Conservation (phyloP, 2,888 invertebrate genomes). For the Exephanes ischioxanthus region DNA sequence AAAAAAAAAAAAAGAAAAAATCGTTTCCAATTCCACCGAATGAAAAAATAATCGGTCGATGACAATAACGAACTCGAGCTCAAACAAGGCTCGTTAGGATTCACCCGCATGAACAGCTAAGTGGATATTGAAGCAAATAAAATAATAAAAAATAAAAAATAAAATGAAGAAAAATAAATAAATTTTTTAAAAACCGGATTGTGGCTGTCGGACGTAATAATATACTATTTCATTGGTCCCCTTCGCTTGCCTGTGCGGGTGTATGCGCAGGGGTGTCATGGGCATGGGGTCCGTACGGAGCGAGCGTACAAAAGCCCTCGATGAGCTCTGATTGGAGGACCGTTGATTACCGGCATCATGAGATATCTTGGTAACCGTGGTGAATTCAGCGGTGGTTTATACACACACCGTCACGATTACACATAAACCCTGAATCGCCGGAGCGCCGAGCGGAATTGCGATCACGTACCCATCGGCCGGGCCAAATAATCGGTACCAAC, state of each 20-base stretch:
- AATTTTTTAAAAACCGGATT: not conserved
- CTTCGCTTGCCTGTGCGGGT: not conserved
- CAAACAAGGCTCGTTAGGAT: not conserved
- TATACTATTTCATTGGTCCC: slow-evolving; percentile 18
- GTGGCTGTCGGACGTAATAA: slow-evolving; percentile 7
- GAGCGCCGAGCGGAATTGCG: slow-evolving; percentile 53
- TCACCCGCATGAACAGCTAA: not conserved
- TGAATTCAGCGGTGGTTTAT: slow-evolving; percentile 26
- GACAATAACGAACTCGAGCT: not conserved
- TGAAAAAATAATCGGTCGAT: not conserved
- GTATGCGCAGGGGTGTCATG: slow-evolving; percentile 15
- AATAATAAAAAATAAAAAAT: no score
- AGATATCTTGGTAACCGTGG: slow-evolving; percentile 16
- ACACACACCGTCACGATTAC: slow-evolving; percentile 47
- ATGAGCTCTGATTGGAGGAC: slow-evolving; percentile 60
- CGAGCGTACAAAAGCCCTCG: slow-evolving; percentile 54
- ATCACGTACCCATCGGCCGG: slow-evolving; percentile 65
- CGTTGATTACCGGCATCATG: slow-evolving; percentile 53
- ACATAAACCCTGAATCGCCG: slow-evolving; percentile 15
- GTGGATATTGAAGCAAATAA: not conserved
- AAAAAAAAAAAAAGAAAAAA: not conserved
- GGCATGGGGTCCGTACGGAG: slow-evolving; percentile 4
- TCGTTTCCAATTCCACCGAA: not conserved
- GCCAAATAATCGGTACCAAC: slow-evolving; percentile 64
- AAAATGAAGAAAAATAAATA: not conserved